These are phyloP conservation scores for Heliothis subflexa DNA, from an alignment of 1,140 invertebrate genomes.

Conservation along the genomic window DNA sequence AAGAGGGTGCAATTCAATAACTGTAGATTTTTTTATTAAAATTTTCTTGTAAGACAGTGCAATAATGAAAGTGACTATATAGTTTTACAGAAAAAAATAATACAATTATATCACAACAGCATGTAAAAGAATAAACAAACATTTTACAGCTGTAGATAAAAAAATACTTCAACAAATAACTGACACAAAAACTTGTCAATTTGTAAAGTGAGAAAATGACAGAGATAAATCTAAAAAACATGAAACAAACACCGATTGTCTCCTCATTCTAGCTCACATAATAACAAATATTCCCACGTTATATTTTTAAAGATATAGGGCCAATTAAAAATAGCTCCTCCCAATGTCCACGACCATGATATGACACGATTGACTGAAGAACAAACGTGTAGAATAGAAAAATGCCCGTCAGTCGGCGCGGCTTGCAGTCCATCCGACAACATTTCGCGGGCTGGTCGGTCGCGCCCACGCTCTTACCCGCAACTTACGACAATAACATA, in stretches of 20 bases:
- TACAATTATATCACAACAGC: not conserved
- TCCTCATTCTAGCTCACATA: not conserved
- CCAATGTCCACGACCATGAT: slow-evolving; percentile 66
- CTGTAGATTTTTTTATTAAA: too few species aligned
- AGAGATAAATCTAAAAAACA: slow-evolving; percentile 1
- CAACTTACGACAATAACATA: slow-evolving; percentile 37
- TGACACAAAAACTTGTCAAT: slow-evolving; percentile 14
- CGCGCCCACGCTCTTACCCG: slow-evolving; percentile 23
- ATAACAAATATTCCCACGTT: slow-evolving; percentile 4
- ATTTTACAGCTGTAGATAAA: not conserved
- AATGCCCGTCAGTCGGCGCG: slow-evolving; percentile 65
- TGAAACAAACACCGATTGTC: slow-evolving; percentile 26
- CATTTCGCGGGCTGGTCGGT: slow-evolving; percentile 78
- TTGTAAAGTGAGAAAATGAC: slow-evolving; percentile 5
- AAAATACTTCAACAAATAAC: not conserved
- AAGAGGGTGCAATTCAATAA: too few species aligned
- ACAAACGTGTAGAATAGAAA: slow-evolving; percentile 75
- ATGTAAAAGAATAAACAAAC: not conserved
- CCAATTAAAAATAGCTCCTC: slow-evolving; percentile 72
- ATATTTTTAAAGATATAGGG: slow-evolving; percentile 48
- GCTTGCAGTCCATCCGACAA: slow-evolving; percentile 76
- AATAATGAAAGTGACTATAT: too few species aligned
- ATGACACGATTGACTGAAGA: slow-evolving; percentile 74
- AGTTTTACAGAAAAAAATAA: too few species aligned
- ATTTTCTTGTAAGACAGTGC: too few species aligned